Base-by-base conservation (phyloP, 2,888 invertebrate species). In the Trachelus iudaicus region DNA sequence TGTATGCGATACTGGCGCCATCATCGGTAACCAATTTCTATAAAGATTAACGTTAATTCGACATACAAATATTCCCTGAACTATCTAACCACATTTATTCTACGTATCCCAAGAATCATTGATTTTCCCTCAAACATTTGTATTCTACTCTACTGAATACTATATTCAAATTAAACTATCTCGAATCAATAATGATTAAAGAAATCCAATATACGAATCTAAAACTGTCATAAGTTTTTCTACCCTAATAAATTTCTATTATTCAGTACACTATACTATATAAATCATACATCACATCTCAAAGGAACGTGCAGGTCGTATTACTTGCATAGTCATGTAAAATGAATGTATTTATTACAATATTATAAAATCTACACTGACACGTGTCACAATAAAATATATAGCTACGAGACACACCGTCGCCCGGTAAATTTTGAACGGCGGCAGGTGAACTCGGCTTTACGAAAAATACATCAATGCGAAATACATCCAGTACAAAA, bases 341-440 rank as follows among this genome's bases (percentile, higher is more conserved):
- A 87, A 89, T 84, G 87, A 89, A 86, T 87, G 79, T 81, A 87
- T 90, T 91, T 91, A 91, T 91, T 91, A 89, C 89, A 91, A 90
- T 87, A 86, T 90, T 91, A 91, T 89, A 91, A 91, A 91, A 91
- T 90, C 89, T 90, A 90, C 88, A 87, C 85, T 79, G 75, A 80
- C 78, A 76, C 69, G 69, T 77, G 69, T 73, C 83, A 84, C 83
- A 82, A 83, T 86, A 84, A 86, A 83, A 83, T 86, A 85, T 85
- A 86, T 79, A 56, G 56, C 73, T 80, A 83, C 75, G 81, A 83
- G 81, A 84, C 79, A 83, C 35, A 73, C 78, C 77, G 68, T 75
- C 79, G 76, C 68, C 71, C 74, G 73, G 76, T 75, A 79, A 81
- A 81, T 73, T 76, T 34, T 74, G 76, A 76, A 34, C 77, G 76